Evolutionary conservation across 2,113 vertebrate species (phyloP).

Genomic region (Nesoenas mayeri): DNA sequence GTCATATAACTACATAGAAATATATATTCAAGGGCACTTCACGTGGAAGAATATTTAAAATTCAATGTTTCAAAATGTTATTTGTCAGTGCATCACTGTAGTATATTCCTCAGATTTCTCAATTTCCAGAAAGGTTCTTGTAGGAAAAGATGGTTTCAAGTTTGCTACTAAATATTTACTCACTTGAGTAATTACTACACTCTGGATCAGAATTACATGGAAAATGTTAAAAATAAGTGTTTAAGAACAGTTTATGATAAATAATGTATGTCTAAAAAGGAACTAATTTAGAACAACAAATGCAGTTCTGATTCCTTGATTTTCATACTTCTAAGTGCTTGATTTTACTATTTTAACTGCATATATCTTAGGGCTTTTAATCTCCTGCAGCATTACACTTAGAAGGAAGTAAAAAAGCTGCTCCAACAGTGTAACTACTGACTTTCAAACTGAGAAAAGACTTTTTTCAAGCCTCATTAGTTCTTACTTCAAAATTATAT

Average conservation of each 20-base stretch:
- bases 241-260: background rate
- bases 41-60: background rate
- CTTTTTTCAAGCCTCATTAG: background rate
- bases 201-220: background rate
- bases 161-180: conserved; percentile 14
- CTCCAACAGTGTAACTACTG: background rate
- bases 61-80: background rate
- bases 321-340: background rate
- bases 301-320: background rate
- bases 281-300: background rate
- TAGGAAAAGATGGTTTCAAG: background rate
- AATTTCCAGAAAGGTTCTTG: background rate
- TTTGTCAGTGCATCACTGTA: background rate
- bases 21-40: background rate
- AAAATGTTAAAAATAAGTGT: background rate
- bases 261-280: background rate
- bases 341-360: background rate
- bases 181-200: background rate
- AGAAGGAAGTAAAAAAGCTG: background rate
- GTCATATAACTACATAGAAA: background rate
- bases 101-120: background rate
- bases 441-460: background rate
- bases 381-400: background rate
- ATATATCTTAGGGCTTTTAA: background rate
- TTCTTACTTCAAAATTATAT: background rate